These are phyloP conservation scores for Drosophila lacertosa DNA, from an alignment of 1,140 invertebrate species.

Conservation along the genomic window DNA sequence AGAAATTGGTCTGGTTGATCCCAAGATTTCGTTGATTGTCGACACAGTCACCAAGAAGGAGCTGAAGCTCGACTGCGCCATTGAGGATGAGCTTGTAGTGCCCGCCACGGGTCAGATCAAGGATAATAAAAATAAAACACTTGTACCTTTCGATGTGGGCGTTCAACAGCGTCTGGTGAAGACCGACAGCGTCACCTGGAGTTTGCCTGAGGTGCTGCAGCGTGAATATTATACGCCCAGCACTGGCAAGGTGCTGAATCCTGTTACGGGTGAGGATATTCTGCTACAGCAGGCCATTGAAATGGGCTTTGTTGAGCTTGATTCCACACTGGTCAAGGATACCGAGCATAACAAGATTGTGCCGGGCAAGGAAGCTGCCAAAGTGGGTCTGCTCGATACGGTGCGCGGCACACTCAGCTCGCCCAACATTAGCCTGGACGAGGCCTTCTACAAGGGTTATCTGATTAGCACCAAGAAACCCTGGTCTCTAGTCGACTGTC, in stretches of 20 bases:
- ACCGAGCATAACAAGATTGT: constrained; percentile 88
- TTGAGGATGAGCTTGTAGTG: constrained; percentile 88
- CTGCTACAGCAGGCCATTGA: constrained; percentile 90
- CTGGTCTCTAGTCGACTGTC: constrained; percentile 92
- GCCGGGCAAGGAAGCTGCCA: constrained; percentile 88
- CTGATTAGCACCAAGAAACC: constrained; percentile 90
- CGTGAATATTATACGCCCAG: constrained; percentile 91
- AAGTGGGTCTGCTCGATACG: constrained; percentile 89
- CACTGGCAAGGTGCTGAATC: constrained; percentile 92
- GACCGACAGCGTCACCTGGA: constrained; percentile 89
- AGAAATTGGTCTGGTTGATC: constrained; percentile 91
- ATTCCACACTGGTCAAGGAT: constrained; percentile 89
- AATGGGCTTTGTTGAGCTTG: constrained; percentile 89
- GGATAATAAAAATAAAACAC: constrained; percentile 88
- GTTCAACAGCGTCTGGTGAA: constrained; percentile 88
- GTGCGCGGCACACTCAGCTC: constrained; percentile 88
- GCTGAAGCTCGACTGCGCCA: constrained; percentile 88
- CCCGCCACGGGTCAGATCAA: constrained; percentile 88
- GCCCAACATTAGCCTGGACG: constrained; percentile 90
- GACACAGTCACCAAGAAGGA: constrained; percentile 89
- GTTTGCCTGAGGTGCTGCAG: constrained; percentile 90
- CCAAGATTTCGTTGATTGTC: constrained; percentile 92
- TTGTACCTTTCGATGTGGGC: constrained; percentile 89
- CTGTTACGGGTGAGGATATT: constrained; percentile 90
- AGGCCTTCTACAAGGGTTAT: constrained; percentile 91